phyloP scores from a whole-genome alignment of 2,797 vertebrate species.

The Anguilla pacifica region DNA sequence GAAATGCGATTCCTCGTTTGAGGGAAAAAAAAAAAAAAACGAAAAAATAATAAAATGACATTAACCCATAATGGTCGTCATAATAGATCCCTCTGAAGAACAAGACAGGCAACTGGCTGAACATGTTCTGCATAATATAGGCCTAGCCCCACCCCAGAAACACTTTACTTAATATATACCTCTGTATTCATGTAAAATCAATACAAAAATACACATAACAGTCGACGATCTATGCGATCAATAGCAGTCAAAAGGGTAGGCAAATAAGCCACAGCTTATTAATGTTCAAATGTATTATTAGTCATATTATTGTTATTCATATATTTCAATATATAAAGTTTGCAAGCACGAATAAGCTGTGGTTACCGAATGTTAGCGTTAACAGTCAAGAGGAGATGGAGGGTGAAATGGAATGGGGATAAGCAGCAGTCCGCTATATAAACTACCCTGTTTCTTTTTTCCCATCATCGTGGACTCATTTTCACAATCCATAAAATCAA shows the following conservation, averaged over 20 bases:
- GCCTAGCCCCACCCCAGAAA: conserved; percentile 65
- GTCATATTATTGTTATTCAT: conserved; percentile 81
- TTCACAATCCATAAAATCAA: conserved; percentile 40
- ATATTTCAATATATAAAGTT: conserved; percentile 81
- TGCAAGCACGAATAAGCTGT: conserved; percentile 88
- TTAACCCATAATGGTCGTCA: conserved; percentile 58
- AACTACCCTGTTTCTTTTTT: conserved; percentile 73
- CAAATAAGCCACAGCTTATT: conserved; percentile 88
- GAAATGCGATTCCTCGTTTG: conserved; percentile 65
- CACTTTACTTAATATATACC: conserved; percentile 74
- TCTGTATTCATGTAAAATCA: conserved; percentile 83
- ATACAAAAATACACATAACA: conserved; percentile 85
- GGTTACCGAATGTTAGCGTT: conserved; percentile 82
- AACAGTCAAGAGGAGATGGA: conserved; percentile 85
- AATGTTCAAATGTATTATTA: conserved; percentile 79
- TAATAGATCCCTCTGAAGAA: conserved; percentile 64
- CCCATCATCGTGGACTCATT: conserved; percentile 44
- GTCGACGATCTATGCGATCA: conserved; percentile 83
- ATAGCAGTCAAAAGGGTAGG: conserved; percentile 86
- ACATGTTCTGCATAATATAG: conserved; percentile 81
- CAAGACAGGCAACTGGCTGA: conserved; percentile 80
- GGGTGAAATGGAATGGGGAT: conserved; percentile 77
- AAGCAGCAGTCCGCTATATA: conserved; percentile 72
- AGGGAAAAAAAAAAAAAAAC: conserved; percentile 54
- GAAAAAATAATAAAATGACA: conserved; percentile 52